These are phyloP conservation scores for Orthonyx spaldingii DNA, from an alignment of 2,113 vertebrate genomes.

Conservation along the genomic window DNA sequence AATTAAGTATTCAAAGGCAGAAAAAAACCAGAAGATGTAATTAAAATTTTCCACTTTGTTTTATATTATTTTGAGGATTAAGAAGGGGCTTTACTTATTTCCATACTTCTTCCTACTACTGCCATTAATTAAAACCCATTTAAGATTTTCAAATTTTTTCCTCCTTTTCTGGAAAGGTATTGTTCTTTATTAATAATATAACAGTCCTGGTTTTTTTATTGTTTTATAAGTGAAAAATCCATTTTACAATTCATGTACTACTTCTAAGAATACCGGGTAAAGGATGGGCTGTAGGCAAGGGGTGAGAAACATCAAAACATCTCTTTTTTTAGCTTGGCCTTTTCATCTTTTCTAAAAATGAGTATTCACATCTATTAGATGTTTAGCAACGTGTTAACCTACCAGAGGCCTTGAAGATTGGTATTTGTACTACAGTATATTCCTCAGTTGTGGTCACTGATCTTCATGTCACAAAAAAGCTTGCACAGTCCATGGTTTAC, in stretches of 20 bases:
- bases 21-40: background rate
- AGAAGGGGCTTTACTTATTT: background rate
- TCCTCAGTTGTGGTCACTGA: background rate
- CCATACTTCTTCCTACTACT: background rate
- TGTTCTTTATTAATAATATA: background rate
- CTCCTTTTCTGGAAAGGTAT: background rate
- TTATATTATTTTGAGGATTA: background rate
- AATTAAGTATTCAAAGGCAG: background rate
- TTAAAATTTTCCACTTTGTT: background rate
- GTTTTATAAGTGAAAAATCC: background rate
- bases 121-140: background rate
- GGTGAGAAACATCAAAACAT: background rate
- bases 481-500: background rate
- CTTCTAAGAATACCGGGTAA: background rate
- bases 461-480: background rate
- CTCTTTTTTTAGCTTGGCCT: background rate
- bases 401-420: background rate
- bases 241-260: background rate
- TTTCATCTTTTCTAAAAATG: background rate
- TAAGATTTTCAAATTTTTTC: background rate
- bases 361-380: background rate
- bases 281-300: background rate
- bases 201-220: background rate
- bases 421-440: background rate
- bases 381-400: background rate